These are phyloP conservation scores for Gobius niger DNA, from an alignment of 2,113 vertebrate species.

Conservation along the genomic window DNA sequence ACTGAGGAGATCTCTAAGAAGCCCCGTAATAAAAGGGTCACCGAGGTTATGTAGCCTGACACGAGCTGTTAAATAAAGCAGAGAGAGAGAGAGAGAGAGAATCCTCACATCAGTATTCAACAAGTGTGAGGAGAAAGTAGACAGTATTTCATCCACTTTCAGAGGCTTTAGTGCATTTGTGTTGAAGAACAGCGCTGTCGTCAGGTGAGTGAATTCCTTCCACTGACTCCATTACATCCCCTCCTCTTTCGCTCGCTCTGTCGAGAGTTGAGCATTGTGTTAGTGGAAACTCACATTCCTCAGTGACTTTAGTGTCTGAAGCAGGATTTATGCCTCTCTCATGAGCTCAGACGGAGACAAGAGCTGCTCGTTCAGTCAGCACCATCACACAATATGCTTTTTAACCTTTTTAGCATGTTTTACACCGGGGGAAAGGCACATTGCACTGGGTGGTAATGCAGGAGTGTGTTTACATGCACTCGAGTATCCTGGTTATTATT, in stretches of 20 bases:
- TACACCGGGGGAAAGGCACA: too few species aligned
- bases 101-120: too few species aligned
- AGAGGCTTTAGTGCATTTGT: not conserved
- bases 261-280: not conserved
- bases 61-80: too few species aligned
- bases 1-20: too few species aligned
- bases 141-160: too few species aligned
- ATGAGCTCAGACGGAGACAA: not conserved
- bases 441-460: too few species aligned
- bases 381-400: not conserved
- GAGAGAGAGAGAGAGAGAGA: too few species aligned
- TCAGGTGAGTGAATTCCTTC: conserved; percentile 53
- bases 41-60: too few species aligned
- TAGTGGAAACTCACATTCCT: conserved; percentile 36
- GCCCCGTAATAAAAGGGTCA: too few species aligned
- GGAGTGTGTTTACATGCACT: too few species aligned
- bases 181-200: not conserved
- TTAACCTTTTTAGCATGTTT: not conserved
- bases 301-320: not conserved
- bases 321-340: conserved; percentile 10
- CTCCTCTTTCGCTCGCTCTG: not conserved
- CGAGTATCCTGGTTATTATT: too few species aligned
- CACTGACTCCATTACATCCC: not conserved
- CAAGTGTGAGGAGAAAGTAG: too few species aligned
- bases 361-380: not conserved